phyloP scores from a whole-genome alignment of 2,888 invertebrate genomes.

The Pseudococcus jackbeardsleyi region DNA sequence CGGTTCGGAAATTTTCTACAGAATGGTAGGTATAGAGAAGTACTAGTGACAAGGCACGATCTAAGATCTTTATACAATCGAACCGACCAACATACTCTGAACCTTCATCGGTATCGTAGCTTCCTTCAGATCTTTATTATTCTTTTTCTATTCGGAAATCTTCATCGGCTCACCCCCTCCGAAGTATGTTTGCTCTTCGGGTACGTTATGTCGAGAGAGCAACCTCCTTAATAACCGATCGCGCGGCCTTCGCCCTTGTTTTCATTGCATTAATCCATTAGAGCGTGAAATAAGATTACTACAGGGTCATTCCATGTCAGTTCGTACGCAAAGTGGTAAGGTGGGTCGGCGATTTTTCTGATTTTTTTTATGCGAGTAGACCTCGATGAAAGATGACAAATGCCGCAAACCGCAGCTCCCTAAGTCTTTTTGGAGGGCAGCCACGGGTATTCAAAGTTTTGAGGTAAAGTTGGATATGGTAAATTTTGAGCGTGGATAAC shows the following conservation, averaged over 20 bases:
- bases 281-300: conserved; percentile 62
- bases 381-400: no score
- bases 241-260: conserved; percentile 54
- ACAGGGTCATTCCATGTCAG: no score
- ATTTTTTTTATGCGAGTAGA: no score
- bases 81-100: conserved; percentile 50
- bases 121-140: conserved; percentile 50
- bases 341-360: no score
- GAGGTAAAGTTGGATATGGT: no score
- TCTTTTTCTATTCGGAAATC: conserved; percentile 35
- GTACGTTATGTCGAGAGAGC: background rate
- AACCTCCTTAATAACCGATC: conserved; percentile 55
- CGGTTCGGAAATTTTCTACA: conserved; percentile 54
- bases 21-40: background rate
- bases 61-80: conserved; percentile 57
- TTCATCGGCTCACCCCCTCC: background rate
- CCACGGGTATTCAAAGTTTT: no score
- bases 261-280: conserved; percentile 62
- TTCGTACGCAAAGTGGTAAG: no score
- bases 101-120: conserved; percentile 54
- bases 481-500: no score
- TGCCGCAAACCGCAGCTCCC: no score
- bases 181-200: conserved; percentile 21
- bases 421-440: no score
- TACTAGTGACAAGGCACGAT: conserved; percentile 59